Evolutionary conservation across 1,140 invertebrate genomes (phyloP).

Genomic region (Teleogryllus occipitalis): DNA sequence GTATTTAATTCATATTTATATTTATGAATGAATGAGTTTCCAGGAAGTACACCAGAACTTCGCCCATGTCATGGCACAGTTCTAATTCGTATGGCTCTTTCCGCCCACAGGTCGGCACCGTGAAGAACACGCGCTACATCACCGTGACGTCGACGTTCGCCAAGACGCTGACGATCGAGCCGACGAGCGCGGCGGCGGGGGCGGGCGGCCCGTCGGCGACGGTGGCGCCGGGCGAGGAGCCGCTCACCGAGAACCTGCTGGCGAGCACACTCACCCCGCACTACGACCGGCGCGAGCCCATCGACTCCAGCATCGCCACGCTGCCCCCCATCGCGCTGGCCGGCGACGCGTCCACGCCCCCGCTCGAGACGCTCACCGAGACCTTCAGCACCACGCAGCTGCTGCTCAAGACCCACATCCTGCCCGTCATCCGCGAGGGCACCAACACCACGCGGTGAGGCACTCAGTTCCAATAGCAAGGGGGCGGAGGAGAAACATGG

Average conservation of each 20-base stretch:
- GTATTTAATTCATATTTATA: slow-evolving; percentile 5
- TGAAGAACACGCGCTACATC: slow-evolving; percentile 77
- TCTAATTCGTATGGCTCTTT: not conserved
- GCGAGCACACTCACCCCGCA: slow-evolving; percentile 57
- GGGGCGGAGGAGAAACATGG: no score
- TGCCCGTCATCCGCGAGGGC: slow-evolving; percentile 64
- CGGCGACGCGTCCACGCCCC: slow-evolving; percentile 64
- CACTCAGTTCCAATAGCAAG: no score
- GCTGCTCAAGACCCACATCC: slow-evolving; percentile 75
- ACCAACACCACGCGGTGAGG: slow-evolving; percentile 53
- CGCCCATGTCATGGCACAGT: not conserved
- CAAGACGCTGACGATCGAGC: slow-evolving; percentile 50
- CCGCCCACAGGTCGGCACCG: slow-evolving; percentile 58
- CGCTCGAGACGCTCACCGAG: slow-evolving; percentile 79
- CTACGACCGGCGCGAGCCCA: slow-evolving; percentile 54
- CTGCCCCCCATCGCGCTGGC: slow-evolving; percentile 68
- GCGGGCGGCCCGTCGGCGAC: slow-evolving; percentile 22
- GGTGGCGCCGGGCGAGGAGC: slow-evolving; percentile 46
- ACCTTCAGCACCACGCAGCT: slow-evolving; percentile 82
- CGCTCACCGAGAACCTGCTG: slow-evolving; percentile 77
- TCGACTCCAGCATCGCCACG: slow-evolving; percentile 70
- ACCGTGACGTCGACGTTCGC: slow-evolving; percentile 75
- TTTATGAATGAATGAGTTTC: not conserved
- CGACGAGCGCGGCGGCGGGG: slow-evolving; percentile 25
- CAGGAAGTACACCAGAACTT: not conserved